Base-by-base conservation (phyloP, 2,797 vertebrate genomes). In the Vespertilio murinus region DNA sequence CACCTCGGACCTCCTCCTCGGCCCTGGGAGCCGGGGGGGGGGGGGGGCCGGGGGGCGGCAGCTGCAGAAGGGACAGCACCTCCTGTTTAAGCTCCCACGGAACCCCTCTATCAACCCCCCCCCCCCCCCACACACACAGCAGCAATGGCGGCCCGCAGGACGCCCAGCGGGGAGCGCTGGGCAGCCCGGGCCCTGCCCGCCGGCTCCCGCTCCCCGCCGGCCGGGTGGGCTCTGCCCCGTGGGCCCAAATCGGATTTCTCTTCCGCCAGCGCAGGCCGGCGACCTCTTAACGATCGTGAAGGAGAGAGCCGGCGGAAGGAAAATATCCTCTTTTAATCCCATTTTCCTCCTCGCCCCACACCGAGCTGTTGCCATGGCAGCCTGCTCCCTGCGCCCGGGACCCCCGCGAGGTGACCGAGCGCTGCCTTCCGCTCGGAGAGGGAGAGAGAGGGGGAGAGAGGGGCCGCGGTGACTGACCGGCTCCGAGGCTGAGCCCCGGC, bases 301-400 rank as follows among this genome's bases (percentile, higher is more conserved):
- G 95, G 93, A 88, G 87, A 91, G 38, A 88, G 69, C 28, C 0
- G 0, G 73, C 5, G 80, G 89, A 83, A 90, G 88, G 93, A 89
- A 96, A 92, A 82, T 45, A 91, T 88, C 82, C 70, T n/a, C 73
- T 90, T 93, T 75, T 75, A 95, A 96, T 95, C 90, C 93, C 78
- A 75, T 97, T 97, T 97, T 92, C 94, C 82, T 94, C 69, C 79
- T 96, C 88, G n/a, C 82, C 90, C 85, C 92, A 96, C 82, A 74
- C 81, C 0, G 92, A 91, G 96, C 94, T 23, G 97, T 97, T 97
- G 59, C 96, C 30, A 97, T 97, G 20, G 96, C 95, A 97, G 97
- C 96, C 18, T 3, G 78, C 67, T 95, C 70, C 77, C 78, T 70
- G 84, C 93, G 80, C 81, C 65, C 9, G 79, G 95, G 93, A 74